Percentiles rank a stretch among this genome's conserved stretches.
phyloP scores from a whole-genome alignment of 1,140 invertebrate species.

The Parasteatoda tepidariorum region DNA sequence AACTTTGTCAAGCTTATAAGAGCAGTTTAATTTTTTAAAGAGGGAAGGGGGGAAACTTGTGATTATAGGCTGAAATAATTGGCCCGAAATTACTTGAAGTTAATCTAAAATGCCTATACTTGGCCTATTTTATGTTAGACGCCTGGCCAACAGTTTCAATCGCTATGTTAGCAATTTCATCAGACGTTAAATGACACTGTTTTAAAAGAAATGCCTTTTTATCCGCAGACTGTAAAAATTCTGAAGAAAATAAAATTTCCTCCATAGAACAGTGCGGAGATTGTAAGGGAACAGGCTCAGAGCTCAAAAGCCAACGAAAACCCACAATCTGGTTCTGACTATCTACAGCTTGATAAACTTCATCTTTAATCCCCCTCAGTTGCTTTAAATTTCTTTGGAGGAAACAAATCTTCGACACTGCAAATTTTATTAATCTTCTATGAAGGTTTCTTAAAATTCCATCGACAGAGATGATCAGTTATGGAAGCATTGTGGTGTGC shows the following conservation, averaged over 20 bases:
- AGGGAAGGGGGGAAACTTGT: not conserved
- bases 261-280: not conserved
- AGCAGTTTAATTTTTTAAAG: too few relatives aligned
- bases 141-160: not conserved
- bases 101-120: not conserved
- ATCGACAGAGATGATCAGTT: not conserved
- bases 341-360: not conserved
- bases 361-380: too few relatives aligned
- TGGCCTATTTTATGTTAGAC: not conserved
- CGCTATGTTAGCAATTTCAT: not conserved
- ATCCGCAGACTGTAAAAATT: not conserved
- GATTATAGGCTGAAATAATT: not conserved
- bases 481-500: not conserved
- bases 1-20: not conserved
- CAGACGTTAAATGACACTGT: not conserved
- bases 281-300: not conserved
- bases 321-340: not conserved
- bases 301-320: not conserved
- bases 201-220: not conserved
- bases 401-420: not conserved
- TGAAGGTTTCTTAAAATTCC: not conserved
- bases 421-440: not conserved
- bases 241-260: not conserved
- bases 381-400: not conserved
- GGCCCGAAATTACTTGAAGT: not conserved